A percentile compares a stretch with the other conserved stretches of the same genome.
These are phyloP conservation scores for Mesoclemmys tuberculata DNA, from an alignment of 2,113 vertebrate genomes.

Conservation along the genomic window DNA sequence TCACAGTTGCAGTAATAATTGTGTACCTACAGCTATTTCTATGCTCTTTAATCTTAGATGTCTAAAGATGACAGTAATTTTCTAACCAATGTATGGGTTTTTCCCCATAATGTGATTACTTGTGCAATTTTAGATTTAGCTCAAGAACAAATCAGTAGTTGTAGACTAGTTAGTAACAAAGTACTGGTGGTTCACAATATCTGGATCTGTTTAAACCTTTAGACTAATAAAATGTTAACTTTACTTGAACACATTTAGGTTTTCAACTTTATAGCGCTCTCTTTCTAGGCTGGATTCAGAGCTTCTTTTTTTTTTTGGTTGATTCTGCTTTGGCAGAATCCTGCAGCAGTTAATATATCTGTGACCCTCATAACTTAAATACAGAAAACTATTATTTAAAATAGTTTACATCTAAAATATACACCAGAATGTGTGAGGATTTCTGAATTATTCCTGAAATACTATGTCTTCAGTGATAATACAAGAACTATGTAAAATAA, in stretches of 20 bases:
- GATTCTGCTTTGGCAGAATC: not conserved
- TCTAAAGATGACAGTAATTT: not conserved
- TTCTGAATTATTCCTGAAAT: not conserved
- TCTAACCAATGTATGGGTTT: constrained; percentile 3
- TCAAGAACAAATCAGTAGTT: not conserved
- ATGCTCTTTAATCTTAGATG: constrained; percentile 45
- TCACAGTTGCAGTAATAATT: constrained; percentile 51
- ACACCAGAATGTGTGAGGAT: not conserved
- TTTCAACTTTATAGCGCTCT: not conserved
- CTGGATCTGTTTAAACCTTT: not conserved
- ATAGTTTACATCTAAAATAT: not conserved
- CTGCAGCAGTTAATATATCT: not conserved
- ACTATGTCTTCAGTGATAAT: not conserved
- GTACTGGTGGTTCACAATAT: rapidly evolving
- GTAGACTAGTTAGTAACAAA: not conserved
- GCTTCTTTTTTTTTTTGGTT: not conserved
- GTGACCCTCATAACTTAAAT: not conserved
- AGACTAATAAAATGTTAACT: not conserved
- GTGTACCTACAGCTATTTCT: constrained; percentile 33
- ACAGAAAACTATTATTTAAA: not conserved
- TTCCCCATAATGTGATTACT: not conserved
- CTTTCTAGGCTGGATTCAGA: not conserved
- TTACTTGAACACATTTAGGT: not conserved
- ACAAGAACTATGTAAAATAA: not conserved
- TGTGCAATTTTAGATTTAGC: not conserved